Evolutionary conservation across 2,888 invertebrate species (phyloP).

Genomic region (Amblyjoppa fuscipennis): DNA sequence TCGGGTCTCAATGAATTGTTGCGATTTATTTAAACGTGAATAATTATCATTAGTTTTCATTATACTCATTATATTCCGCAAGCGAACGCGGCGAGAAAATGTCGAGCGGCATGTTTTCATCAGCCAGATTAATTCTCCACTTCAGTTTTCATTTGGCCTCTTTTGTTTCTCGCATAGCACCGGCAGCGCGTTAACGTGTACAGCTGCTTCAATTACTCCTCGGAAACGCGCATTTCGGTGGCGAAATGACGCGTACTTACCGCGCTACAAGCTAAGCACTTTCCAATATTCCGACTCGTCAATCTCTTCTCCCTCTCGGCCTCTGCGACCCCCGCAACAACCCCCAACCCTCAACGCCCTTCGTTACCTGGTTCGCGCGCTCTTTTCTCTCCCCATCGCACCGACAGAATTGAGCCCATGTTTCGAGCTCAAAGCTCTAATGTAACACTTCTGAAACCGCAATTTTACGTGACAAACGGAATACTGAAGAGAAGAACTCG

Average conservation of each 20-base stretch:
- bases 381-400: conserved; percentile 23
- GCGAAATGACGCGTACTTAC: conserved; percentile 54
- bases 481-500: too few species aligned
- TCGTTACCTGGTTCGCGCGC: neutral
- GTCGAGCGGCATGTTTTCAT: conserved; percentile 9
- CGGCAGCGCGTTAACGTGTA: neutral
- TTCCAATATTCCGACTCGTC: conserved; percentile 57
- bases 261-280: conserved; percentile 57
- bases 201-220: conserved; percentile 54
- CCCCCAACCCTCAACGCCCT: neutral
- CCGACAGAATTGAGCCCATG: conserved; percentile 1
- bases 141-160: conserved; percentile 43
- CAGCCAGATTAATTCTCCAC: conserved; percentile 24
- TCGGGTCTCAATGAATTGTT: neutral
- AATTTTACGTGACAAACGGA: too few species aligned
- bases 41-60: conserved; percentile 43
- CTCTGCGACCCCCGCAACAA: neutral
- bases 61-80: neutral
- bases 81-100: neutral
- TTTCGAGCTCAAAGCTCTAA: conserved; percentile 6
- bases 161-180: conserved; percentile 34
- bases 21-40: conserved; percentile 28
- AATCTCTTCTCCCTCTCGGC: conserved; percentile 34
- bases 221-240: conserved; percentile 53
- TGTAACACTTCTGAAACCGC: too few species aligned